Base-by-base conservation (phyloP, 2,888 invertebrate genomes). In the Tetragonula carbonaria region DNA sequence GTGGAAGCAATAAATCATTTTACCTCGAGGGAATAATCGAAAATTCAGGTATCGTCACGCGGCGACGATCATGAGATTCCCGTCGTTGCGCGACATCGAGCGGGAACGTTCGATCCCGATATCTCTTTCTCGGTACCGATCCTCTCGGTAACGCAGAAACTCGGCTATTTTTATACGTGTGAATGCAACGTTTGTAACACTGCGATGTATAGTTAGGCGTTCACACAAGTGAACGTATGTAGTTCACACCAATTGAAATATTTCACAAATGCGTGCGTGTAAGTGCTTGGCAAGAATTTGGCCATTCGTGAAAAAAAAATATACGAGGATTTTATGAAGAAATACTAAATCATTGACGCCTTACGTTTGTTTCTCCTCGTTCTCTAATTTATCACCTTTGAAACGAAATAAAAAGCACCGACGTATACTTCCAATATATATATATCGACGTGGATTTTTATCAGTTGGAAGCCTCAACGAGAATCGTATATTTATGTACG, bases 1-100 rank as follows among this genome's bases (percentile, higher is more conserved):
- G 16, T 63, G 18, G n/a, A 38, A 73, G 74, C 33, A 38, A 68
- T 88, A 88, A 90, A 88, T 88, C 88, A 90, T 86, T 55, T 67
- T 50, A 66, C 66, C 68, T 23, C 78, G 45, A 16, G 18, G 28
- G 50, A 87, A 85, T 78, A 88, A 87, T 88, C 78, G 80, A 84
- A 33, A 82, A 70, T 74, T 80, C 62, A 82, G 73, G 45, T 80
- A 88, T 82, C 68, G 80, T 81, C 86, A 82, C 68, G 84, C 55
- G 77, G 79, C 51, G 81, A 66, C 51, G 81, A 66, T 74, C 70
- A 67, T 67, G 74, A 80, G 78, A 65, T 28, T 28, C 53, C 23
- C 45, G 78, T 62, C 33, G 28, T 80, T 66, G 28, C 68, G n/a
- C 68, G n/a, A 75, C 23, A 38, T 21, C 23, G 4, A 21, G 65